phyloP scores from a whole-genome alignment of 2,888 invertebrate species.

The Aleiodes leptofemur region DNA sequence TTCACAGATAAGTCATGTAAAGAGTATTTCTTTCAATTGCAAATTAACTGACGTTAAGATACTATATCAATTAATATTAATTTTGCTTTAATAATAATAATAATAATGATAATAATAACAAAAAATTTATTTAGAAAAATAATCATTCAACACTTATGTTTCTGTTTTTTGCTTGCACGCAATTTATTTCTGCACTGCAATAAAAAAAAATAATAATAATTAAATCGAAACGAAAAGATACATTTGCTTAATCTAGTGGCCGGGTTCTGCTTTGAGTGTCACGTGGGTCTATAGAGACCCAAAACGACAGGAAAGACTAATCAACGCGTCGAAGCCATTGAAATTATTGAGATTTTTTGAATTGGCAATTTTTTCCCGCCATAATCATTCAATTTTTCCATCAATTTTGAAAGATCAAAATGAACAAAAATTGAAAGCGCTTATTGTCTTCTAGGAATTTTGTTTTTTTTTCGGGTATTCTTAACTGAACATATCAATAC shows the following conservation, averaged over 20 bases:
- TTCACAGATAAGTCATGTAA: too few relatives aligned
- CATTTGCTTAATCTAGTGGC: slow-evolving; percentile 48
- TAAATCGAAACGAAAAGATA: slow-evolving; percentile 39
- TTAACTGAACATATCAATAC: neutral
- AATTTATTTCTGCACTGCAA: neutral
- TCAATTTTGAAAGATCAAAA: neutral
- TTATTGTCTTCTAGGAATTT: neutral
- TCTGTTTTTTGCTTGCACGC: neutral
- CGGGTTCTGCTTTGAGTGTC: slow-evolving; percentile 40
- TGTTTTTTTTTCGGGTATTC: neutral
- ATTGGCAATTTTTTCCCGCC: neutral
- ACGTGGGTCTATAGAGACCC: neutral
- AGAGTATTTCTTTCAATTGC: neutral
- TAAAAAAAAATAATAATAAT: slow-evolving; percentile 24
- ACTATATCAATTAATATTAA: neutral
- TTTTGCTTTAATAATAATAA: slow-evolving; percentile 34
- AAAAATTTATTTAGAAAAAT: slow-evolving; percentile 19
- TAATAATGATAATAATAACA: slow-evolving; percentile 35
- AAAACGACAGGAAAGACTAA: slow-evolving; percentile 13
- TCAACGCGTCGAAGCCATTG: slow-evolving; percentile 27
- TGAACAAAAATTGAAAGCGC: neutral
- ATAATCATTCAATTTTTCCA: neutral
- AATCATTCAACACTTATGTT: slow-evolving; percentile 1
- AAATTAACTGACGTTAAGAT: slow-evolving; percentile 44
- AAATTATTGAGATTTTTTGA: slow-evolving; percentile 25